Conservation (phyloP, 2,888 invertebrate species). For the Calameuta filiformis region DNA sequence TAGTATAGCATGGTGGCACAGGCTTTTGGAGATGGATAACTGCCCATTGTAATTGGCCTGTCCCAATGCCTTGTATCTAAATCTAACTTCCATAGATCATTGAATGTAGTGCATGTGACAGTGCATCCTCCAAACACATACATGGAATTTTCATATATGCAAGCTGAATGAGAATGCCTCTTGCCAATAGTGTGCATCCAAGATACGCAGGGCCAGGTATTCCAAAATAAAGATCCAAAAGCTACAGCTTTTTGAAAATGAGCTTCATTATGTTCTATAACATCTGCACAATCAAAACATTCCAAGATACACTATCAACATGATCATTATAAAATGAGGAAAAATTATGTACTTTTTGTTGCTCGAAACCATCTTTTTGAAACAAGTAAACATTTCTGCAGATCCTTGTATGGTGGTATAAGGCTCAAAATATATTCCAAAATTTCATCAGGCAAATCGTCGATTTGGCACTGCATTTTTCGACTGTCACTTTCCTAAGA, state of each 20-base stretch:
- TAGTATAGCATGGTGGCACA: slow-evolving; percentile 93
- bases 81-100: slow-evolving; percentile 96
- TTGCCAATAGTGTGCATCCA: slow-evolving; percentile 84
- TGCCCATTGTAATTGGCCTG: slow-evolving; percentile 83
- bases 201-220: slow-evolving; percentile 70
- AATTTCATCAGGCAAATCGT: slow-evolving; percentile 92
- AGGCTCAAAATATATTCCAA: slow-evolving; percentile 91
- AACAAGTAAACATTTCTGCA: slow-evolving; percentile 87
- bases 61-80: slow-evolving; percentile 87
- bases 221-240: slow-evolving; percentile 83
- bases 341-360: slow-evolving; percentile 79
- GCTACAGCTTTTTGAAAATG: slow-evolving; percentile 82
- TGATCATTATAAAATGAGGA: slow-evolving; percentile 7
- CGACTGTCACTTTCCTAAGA: background rate
- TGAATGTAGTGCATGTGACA: slow-evolving; percentile 92
- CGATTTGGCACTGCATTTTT: slow-evolving; percentile 64
- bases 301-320: slow-evolving; percentile 15
- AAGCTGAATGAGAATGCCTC: slow-evolving; percentile 92
- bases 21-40: slow-evolving; percentile 95
- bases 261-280: slow-evolving; percentile 78
- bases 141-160: slow-evolving; percentile 85
- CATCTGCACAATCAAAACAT: slow-evolving; percentile 72
- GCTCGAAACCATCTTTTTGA: slow-evolving; percentile 88
- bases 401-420: slow-evolving; percentile 90
- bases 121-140: slow-evolving; percentile 98